phyloP scores from a whole-genome alignment of 2,888 invertebrate genomes.

The Dimorphilus gyrociliatus region DNA sequence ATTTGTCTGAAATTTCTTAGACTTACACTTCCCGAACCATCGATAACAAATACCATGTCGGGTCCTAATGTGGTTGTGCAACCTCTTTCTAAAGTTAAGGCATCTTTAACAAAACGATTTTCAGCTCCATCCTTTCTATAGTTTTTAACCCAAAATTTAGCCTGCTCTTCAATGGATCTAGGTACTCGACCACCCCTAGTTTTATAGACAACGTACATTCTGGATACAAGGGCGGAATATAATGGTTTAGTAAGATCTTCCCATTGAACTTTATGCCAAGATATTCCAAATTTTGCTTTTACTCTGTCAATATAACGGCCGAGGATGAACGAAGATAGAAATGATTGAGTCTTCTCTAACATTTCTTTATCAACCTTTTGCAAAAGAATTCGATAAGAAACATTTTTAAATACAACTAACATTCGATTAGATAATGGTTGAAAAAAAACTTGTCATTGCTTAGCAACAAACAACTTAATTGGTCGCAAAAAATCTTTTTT shows the following conservation, averaged over 20 bases:
- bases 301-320: conserved; percentile 6
- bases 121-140: conserved; percentile 7
- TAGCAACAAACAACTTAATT: too few species aligned
- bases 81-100: conserved; percentile 10
- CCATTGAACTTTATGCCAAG: conserved; percentile 18
- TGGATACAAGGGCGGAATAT: conserved; percentile 19
- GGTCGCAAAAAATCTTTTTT: too few species aligned
- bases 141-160: conserved; percentile 7
- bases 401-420: too few species aligned
- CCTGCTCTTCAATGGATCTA: conserved; percentile 8
- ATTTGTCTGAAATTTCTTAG: conserved; percentile 21
- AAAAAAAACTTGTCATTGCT: too few species aligned
- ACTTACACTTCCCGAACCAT: conserved; percentile 34
- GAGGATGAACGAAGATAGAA: conserved; percentile 1
- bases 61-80: conserved; percentile 15
- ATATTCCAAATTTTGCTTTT: conserved; percentile 11
- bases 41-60: conserved; percentile 34
- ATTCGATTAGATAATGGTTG: too few species aligned
- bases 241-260: conserved; percentile 17
- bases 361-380: conserved; percentile 9
- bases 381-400: too few species aligned
- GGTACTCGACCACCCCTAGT: too few species aligned
- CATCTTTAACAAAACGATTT: conserved; percentile 4
- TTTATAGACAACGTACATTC: conserved; percentile 13
- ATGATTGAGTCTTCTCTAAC: conserved; percentile 6